A percentile compares a stretch with the other conserved stretches of the same genome.
These are phyloP conservation scores for Cydia strobilella DNA, from an alignment of 1,140 invertebrate genomes.

Conservation along the genomic window DNA sequence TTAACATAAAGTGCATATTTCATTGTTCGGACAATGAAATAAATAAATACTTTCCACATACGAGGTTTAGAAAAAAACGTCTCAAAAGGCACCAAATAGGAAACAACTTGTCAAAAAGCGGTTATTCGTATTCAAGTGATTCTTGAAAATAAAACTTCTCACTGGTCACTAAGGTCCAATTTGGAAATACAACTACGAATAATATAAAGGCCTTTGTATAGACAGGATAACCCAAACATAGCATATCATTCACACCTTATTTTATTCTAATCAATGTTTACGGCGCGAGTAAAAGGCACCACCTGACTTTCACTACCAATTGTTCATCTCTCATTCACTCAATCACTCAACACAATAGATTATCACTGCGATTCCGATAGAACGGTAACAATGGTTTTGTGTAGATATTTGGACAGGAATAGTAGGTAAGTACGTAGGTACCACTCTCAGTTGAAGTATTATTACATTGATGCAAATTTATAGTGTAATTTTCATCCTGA, in stretches of 20 bases:
- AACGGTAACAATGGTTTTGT: not conserved
- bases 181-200: not conserved
- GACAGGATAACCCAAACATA: not conserved
- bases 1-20: not conserved
- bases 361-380: not conserved
- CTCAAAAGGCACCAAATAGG: not conserved
- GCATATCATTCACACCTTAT: conserved; percentile 30
- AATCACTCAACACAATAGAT: conserved; percentile 31
- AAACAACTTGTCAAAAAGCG: not conserved
- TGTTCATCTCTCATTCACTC: conserved; percentile 23
- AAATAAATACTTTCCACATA: not conserved
- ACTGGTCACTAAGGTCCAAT: not conserved
- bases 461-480: no score
- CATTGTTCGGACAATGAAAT: no score
- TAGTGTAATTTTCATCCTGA: no score
- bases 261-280: conserved; percentile 7
- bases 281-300: not conserved
- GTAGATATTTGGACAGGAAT: not conserved
- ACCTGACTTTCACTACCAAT: conserved; percentile 24
- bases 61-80: not conserved
- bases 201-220: not conserved
- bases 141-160: not conserved
- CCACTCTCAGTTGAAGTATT: not conserved
- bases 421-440: no score
- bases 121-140: not conserved